phyloP scores from a whole-genome alignment of 1,140 invertebrate genomes.

The Brachionus koreanus region DNA sequence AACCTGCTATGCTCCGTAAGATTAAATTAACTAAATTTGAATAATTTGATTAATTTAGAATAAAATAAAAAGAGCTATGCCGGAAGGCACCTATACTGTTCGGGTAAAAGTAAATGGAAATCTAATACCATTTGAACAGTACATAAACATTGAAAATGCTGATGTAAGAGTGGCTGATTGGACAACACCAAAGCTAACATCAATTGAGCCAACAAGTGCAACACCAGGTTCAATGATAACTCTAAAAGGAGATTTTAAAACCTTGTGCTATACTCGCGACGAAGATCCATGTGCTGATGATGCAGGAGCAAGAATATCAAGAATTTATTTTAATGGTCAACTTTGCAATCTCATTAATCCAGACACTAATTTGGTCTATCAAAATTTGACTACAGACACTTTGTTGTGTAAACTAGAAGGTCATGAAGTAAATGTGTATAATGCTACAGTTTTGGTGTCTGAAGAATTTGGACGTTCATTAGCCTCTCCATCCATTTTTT shows the following conservation, averaged over 20 bases:
- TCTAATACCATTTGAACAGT: conserved; percentile 28
- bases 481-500: neutral
- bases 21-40: neutral
- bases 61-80: neutral
- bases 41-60: neutral
- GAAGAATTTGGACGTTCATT: conserved; percentile 28
- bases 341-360: conserved; percentile 29
- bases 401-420: conserved; percentile 1
- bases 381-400: neutral
- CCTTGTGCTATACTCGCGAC: conserved; percentile 6
- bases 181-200: conserved; percentile 47
- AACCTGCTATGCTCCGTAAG: conserved; percentile 26
- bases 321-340: conserved; percentile 38
- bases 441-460: neutral
- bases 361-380: neutral
- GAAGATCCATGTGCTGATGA: conserved; percentile 20
- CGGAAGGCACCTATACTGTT: neutral
- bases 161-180: neutral
- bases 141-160: neutral
- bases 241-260: conserved; percentile 46
- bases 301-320: neutral
- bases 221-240: conserved; percentile 46
- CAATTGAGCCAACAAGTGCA: conserved; percentile 45
- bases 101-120: conserved; percentile 22
- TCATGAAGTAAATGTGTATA: conserved; percentile 21